A percentile compares a stretch with the other conserved stretches of the same genome.
Conservation (phyloP, 2,113 vertebrate species). For the Falcunculus frontatus region DNA sequence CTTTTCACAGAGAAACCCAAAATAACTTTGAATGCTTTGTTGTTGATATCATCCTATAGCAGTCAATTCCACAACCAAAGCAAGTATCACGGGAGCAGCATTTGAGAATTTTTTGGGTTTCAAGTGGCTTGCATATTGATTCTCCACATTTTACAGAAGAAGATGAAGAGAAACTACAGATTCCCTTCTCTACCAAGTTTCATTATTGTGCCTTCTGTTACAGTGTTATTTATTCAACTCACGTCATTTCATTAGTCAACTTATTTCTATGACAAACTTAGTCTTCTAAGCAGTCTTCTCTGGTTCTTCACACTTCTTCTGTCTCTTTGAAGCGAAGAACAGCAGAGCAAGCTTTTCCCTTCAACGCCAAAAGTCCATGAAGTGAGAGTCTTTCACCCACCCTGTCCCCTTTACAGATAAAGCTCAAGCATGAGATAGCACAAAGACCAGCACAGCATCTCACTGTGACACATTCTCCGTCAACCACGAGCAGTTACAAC, state of each 20-base stretch:
- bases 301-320: not conserved
- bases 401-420: not conserved
- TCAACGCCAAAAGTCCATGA: not conserved
- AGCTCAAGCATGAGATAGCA: not conserved
- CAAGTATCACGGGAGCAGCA: rapidly evolving
- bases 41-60: not conserved
- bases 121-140: not conserved
- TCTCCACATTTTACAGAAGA: not conserved
- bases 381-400: not conserved
- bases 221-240: not conserved
- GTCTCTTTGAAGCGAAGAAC: not conserved
- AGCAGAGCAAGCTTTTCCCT: not conserved
- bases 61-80: not conserved
- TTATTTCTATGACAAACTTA: not conserved
- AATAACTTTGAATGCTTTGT: not conserved
- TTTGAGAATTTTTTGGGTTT: not conserved
- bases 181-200: not conserved
- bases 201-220: not conserved
- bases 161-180: not conserved
- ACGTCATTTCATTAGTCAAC: not conserved
- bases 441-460: not conserved
- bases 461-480: rapidly evolving
- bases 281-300: not conserved
- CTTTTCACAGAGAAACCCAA: not conserved
- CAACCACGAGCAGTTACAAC: not conserved